Evolutionary conservation across 2,113 vertebrate genomes (phyloP).

Genomic region (Himantopus leucocephalus): DNA sequence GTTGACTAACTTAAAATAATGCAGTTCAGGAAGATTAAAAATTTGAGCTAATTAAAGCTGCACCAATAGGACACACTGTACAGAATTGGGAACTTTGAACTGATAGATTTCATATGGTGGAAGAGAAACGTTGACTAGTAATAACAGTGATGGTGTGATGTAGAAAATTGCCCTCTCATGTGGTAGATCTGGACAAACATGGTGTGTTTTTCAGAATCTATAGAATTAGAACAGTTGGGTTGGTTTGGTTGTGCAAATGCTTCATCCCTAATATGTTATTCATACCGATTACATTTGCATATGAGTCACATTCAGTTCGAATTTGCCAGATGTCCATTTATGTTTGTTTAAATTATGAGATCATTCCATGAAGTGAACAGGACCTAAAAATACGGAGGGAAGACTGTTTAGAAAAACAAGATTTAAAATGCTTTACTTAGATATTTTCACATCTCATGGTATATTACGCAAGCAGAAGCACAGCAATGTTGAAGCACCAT

Average conservation of each 20-base stretch:
- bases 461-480: not conserved
- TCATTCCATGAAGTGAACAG: conserved; percentile 34
- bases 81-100: not conserved
- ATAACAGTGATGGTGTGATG: not conserved
- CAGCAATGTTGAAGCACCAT: not conserved
- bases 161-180: not conserved
- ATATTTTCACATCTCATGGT: not conserved
- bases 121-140: not conserved
- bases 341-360: conserved; percentile 55
- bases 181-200: not conserved
- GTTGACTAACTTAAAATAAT: not conserved
- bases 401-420: not conserved
- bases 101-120: not conserved
- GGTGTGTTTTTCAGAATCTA: not conserved
- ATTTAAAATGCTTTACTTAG: not conserved
- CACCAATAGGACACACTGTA: not conserved
- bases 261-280: not conserved
- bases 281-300: conserved; percentile 16
- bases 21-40: not conserved
- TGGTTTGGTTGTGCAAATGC: not conserved
- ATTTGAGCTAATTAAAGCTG: not conserved
- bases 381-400: conserved; percentile 16
- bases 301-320: conserved; percentile 1
- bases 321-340: conserved; percentile 34
- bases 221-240: not conserved